These are phyloP conservation scores for Fringilla coelebs DNA, from an alignment of 2,797 vertebrate genomes.

Conservation along the genomic window DNA sequence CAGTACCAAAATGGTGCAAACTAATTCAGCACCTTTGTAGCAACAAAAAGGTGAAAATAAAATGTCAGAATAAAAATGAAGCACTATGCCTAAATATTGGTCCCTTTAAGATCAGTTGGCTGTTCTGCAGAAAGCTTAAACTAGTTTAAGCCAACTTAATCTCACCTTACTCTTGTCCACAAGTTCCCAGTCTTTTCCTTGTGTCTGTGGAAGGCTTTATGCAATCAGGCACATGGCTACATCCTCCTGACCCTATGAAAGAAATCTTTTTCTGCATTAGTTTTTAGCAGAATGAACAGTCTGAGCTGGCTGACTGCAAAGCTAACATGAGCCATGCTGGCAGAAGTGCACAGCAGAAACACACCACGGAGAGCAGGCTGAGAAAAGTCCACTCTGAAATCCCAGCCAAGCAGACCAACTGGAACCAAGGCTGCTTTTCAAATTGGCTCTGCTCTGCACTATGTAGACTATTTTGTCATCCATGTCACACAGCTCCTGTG, in stretches of 20 bases:
- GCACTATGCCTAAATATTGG: neutral
- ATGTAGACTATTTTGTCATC: neutral
- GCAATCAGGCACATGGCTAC: rapidly evolving
- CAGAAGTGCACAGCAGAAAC: neutral
- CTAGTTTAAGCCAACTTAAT: neutral
- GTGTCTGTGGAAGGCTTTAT: neutral
- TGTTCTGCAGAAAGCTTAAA: neutral
- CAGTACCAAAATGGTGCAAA: neutral
- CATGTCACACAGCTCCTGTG: neutral
- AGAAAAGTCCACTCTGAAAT: neutral
- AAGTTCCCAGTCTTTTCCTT: neutral
- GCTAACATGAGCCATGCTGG: neutral
- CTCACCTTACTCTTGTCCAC: neutral
- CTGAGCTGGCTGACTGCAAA: neutral
- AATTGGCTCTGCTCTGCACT: neutral
- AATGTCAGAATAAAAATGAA: neutral
- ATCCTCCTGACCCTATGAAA: neutral
- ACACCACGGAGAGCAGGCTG: neutral
- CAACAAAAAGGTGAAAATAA: neutral
- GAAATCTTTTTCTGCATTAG: neutral
- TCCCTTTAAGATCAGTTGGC: neutral
- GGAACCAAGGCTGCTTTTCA: neutral
- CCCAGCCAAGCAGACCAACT: neutral
- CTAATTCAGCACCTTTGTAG: neutral
- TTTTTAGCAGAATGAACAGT: neutral